These are phyloP conservation scores for Epiblema foenella DNA, from an alignment of 2,888 invertebrate genomes.

Conservation along the genomic window DNA sequence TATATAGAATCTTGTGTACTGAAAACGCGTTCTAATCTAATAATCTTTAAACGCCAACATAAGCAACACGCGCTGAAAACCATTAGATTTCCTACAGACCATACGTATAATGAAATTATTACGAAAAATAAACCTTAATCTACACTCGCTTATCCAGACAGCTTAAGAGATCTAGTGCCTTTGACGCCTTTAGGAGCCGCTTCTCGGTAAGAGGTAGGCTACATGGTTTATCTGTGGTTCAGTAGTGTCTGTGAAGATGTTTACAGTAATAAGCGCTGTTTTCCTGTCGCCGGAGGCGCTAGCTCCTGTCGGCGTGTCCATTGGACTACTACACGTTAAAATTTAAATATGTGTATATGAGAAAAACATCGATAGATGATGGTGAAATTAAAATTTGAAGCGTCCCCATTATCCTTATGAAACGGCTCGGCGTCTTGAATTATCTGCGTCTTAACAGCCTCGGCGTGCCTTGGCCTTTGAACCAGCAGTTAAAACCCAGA, in stretches of 20 bases:
- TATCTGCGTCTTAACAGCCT: too few species aligned
- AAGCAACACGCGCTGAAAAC: neutral
- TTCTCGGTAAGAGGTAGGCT: constrained; percentile 8
- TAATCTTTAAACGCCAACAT: too few species aligned
- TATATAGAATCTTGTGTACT: too few species aligned
- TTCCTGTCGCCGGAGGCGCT: constrained; percentile 69
- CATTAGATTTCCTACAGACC: neutral
- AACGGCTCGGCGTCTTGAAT: neutral
- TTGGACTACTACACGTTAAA: constrained; percentile 46
- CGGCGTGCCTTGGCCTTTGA: too few species aligned
- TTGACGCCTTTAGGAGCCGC: constrained; percentile 17
- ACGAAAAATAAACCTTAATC: constrained; percentile 15
- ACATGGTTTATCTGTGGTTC: constrained; percentile 45
- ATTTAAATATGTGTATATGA: neutral
- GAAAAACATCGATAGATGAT: neutral
- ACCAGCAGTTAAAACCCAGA: too few species aligned
- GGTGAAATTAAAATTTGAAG: neutral
- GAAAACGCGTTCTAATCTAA: too few species aligned
- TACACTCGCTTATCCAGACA: constrained; percentile 42
- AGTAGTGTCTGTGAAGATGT: constrained; percentile 60
- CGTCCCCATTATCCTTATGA: neutral
- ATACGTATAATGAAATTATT: constrained; percentile 9
- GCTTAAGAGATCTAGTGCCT: constrained; percentile 26
- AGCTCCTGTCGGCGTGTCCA: constrained; percentile 53
- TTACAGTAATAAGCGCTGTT: constrained; percentile 56